Base-by-base conservation (phyloP, 1,140 invertebrate species). In the Papilio helenus region DNA sequence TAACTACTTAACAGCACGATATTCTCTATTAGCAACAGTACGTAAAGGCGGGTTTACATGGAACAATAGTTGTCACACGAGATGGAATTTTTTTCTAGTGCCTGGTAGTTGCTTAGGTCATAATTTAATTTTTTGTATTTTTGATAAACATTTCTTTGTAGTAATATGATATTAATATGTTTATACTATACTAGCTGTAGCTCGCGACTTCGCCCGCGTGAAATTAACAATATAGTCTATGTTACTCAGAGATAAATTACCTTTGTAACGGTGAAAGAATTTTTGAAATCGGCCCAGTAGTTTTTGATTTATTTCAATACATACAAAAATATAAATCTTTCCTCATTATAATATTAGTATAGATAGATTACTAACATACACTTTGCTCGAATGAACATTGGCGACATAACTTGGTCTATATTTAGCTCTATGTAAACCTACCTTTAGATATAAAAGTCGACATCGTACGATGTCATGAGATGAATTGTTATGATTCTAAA, bases 391-490 rank as follows among this genome's bases (percentile, higher is more conserved):
- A 1, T 55, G 51, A 55, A 61, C 55, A 61, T 61, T 61, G 8
- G 20, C n/a, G 58, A 26, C 26, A 18, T 65, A 68, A 68, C 1
- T 68, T 65, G 26, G n/a, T 16, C 10, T 29, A 68, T 68, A 68
- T 29, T 34, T 68, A 29, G 26, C 14, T 68, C 61, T 18, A 68
- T 68, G 26, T 68, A 34, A 68, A 68, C 61, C 26, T 16, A 29
- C 61, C 61, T 68, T 68, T 68, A 68, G 12, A 68, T 76, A 80
- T 82, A 80, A 84, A 78, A 58, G 81, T 68, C 76, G 79, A 87
- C 86, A 86, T 89, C 86, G 84, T 81, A 82, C 87, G 85, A 87
- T 84, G 87, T 87, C 74, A 29, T 29, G 61, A 68, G 61, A 68
- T 68, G 26, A 68, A 68, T 68, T 68, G 61, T 73, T 83, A 83